Evolutionary conservation across 2,797 vertebrate species (phyloP).

Genomic region (Distichodus sexfasciatus): DNA sequence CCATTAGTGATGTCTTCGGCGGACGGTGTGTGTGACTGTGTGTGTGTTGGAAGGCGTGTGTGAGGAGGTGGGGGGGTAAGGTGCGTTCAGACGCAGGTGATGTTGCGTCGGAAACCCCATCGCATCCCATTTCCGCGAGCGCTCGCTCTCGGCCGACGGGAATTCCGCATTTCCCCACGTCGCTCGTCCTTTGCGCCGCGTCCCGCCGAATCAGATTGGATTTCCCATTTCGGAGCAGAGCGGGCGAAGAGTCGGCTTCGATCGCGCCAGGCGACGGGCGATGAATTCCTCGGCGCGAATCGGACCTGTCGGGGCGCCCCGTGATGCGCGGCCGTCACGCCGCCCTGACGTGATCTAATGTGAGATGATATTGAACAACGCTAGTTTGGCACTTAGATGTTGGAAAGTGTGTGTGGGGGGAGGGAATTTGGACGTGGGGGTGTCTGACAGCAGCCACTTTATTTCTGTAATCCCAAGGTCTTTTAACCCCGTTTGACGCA

Average conservation of each 20-base stretch:
- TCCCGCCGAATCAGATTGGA: constrained; percentile 63
- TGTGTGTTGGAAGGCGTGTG: too few relatives aligned
- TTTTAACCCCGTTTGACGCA: constrained; percentile 96
- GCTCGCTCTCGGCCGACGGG: constrained; percentile 31
- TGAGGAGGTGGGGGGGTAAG: too few relatives aligned
- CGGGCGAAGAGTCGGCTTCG: constrained; percentile 85
- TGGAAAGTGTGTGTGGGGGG: constrained; percentile 84
- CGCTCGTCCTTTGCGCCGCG: constrained; percentile 27
- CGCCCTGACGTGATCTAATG: constrained; percentile 90
- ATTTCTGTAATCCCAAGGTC: constrained; percentile 96
- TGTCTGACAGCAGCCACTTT: constrained; percentile 97
- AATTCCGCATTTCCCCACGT: constrained; percentile 33
- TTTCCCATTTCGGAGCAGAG: constrained; percentile 79
- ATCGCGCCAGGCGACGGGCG: constrained; percentile 81
- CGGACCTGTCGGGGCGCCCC: constrained; percentile 89
- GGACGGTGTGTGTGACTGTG: too few relatives aligned
- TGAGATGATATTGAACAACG: constrained; percentile 98
- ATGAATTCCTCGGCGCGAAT: constrained; percentile 93
- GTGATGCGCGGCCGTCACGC: constrained; percentile 86
- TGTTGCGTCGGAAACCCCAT: constrained; percentile 28
- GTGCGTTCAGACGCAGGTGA: constrained; percentile 48
- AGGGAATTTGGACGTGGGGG: too few relatives aligned
- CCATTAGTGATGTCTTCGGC: constrained; percentile 48
- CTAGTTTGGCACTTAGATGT: constrained; percentile 93
- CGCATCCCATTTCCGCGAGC: constrained; percentile 43